phyloP scores from a whole-genome alignment of 2,797 vertebrate genomes.

The Selene dorsalis region DNA sequence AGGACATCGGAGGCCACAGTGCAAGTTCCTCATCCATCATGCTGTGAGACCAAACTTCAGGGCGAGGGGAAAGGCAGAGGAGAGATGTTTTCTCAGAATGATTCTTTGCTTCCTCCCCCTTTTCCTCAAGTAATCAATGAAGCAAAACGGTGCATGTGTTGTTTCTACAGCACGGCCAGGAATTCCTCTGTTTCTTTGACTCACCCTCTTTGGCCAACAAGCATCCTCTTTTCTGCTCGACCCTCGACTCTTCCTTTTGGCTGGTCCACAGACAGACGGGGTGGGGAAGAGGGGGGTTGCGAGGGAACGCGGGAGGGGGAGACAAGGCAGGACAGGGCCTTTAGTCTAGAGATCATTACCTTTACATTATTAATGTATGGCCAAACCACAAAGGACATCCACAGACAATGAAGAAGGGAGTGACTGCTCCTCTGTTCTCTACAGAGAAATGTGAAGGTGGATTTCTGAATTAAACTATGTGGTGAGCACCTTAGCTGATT shows the following conservation, averaged over 20 bases:
- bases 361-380: conserved; percentile 87
- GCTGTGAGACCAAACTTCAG: conserved; percentile 65
- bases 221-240: conserved; percentile 33
- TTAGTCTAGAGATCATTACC: conserved; percentile 86
- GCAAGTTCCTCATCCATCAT: conserved; percentile 79
- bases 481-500: conserved; percentile 1
- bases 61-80: conserved; percentile 45
- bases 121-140: conserved; percentile 71
- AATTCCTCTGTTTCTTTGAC: conserved; percentile 71
- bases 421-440: conserved; percentile 58
- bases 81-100: conserved; percentile 77
- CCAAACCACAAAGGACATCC: conserved; percentile 85
- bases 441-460: conserved; percentile 45
- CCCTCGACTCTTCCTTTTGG: conserved; percentile 30
- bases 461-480: conserved; percentile 40
- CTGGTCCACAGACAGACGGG: conserved; percentile 54
- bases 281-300: conserved; percentile 3
- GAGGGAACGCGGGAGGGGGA: conserved; percentile 13
- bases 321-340: conserved; percentile 80
- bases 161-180: conserved; percentile 62
- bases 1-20: conserved; percentile 78
- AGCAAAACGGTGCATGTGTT: conserved; percentile 46
- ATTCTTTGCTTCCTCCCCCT: conserved; percentile 68
- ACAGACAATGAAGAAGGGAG: conserved; percentile 75
- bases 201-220: conserved; percentile 41